Evolutionary conservation across 35 echinoderm and acorn worm genomes (phyloP).

Genomic region (Heliocidaris tuberculata): DNA sequence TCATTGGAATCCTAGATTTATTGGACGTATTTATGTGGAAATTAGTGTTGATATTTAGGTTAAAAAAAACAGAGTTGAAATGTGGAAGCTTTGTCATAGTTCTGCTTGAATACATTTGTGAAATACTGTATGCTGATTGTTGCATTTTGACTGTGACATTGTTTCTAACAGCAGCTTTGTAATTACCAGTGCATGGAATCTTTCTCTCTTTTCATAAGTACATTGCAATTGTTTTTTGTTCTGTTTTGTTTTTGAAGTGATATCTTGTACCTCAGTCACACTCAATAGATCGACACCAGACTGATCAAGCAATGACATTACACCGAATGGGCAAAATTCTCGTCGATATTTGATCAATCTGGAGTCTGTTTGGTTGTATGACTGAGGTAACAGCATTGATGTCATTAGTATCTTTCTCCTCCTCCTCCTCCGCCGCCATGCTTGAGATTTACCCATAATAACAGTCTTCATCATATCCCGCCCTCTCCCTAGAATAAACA

Average conservation of each 20-base stretch:
- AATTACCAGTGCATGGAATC: constrained; percentile 17
- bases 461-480: neutral
- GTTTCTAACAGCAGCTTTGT: constrained; percentile 40
- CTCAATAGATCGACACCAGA: no score
- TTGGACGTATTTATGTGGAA: neutral
- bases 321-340: no score
- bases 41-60: neutral
- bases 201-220: neutral
- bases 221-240: neutral
- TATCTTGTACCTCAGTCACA: neutral
- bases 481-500: neutral
- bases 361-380: no score
- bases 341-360: no score
- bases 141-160: constrained; percentile 32
- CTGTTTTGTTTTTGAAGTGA: neutral
- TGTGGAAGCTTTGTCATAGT: neutral
- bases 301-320: no score
- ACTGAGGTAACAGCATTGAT: neutral
- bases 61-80: neutral
- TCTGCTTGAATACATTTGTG: neutral
- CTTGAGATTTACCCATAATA: neutral
- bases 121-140: constrained; percentile 23
- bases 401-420: neutral
- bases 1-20: neutral
- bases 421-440: neutral